Conservation (phyloP, 2,888 invertebrate genomes). For the Oligia strigilis region DNA sequence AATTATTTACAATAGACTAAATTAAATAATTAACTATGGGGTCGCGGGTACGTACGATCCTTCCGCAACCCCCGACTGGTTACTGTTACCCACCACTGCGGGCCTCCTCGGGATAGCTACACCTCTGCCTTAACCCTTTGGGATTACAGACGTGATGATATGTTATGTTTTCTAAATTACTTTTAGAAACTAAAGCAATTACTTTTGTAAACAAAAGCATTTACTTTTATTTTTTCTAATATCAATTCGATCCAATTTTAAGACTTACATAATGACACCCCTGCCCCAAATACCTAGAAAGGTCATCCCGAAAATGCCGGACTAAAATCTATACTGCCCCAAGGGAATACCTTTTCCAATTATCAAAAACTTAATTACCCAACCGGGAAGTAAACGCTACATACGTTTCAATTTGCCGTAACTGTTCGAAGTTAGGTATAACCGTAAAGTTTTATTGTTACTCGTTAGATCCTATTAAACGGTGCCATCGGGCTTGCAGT, state of each 20-base stretch:
- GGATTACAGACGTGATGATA: no score
- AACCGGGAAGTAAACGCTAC: slow-evolving; percentile 27
- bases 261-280: neutral
- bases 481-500: slow-evolving; percentile 57
- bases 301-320: slow-evolving; percentile 17
- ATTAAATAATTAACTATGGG: no score
- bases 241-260: neutral
- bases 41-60: no score
- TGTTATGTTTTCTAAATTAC: neutral
- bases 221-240: slow-evolving; percentile 13
- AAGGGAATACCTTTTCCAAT: slow-evolving; percentile 56
- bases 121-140: no score
- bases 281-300: neutral
- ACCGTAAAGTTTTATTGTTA: slow-evolving; percentile 76
- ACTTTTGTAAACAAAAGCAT: neutral
- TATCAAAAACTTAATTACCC: slow-evolving; percentile 62
- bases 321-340: slow-evolving; percentile 35
- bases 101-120: no score
- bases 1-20: no score
- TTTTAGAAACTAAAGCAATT: neutral
- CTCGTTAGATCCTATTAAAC: slow-evolving; percentile 76
- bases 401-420: slow-evolving; percentile 65
- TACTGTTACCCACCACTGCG: no score
- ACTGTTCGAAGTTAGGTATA: slow-evolving; percentile 69
- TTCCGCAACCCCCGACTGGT: no score